Base-by-base conservation (phyloP, 2,113 vertebrate species). In the Tor tambroides region DNA sequence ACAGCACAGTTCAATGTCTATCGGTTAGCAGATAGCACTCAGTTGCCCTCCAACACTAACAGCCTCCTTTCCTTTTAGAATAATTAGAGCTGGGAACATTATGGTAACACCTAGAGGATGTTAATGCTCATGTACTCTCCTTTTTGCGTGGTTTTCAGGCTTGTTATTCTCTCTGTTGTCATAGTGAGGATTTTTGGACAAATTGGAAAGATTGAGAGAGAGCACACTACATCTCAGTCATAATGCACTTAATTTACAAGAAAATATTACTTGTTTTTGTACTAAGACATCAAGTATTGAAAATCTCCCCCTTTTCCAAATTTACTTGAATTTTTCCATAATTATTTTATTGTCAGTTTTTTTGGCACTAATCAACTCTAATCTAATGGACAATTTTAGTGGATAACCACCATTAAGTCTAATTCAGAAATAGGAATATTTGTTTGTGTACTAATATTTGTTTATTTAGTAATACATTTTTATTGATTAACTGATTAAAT, bases 51-150 rank as follows among this genome's bases (percentile, higher is more conserved):
- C 83, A 75, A 83, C 49, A 79, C 61, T 78, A 83, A 85, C 88
- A 78, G 46, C 19, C 46, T 76, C 30, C 10, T 87, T 85, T 74
- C 63, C 41, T 80, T 85, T 79, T 19, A 79, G 51, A 87, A 87
- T 85, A 79, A 86, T 30, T 43, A 82, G 19, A 54, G 30, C 78
- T 80, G 71, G 49, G 86, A 86, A 89, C 75, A 79, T 69, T 6
- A 61, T 41, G 10, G n/a, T 38, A 21, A 87, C 61, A 75, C 59
- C 23, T 19, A 56, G 30, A 51, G 32, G 17, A n/a, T 79, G 61
- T 81, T 26, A 72, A 43, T 74, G 76, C 56, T 76, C 21, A 63
- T 75, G 79, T 11, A 17, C 49, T 61, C 23, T 86, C 46, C 38
- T 49, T 78, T 78, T 87, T 54, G 74, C 1, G 4, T 30, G 79